A percentile compares a stretch with the other conserved stretches of the same genome.
Conservation (phyloP, 2,888 invertebrate species). For the Ctena decussata region DNA sequence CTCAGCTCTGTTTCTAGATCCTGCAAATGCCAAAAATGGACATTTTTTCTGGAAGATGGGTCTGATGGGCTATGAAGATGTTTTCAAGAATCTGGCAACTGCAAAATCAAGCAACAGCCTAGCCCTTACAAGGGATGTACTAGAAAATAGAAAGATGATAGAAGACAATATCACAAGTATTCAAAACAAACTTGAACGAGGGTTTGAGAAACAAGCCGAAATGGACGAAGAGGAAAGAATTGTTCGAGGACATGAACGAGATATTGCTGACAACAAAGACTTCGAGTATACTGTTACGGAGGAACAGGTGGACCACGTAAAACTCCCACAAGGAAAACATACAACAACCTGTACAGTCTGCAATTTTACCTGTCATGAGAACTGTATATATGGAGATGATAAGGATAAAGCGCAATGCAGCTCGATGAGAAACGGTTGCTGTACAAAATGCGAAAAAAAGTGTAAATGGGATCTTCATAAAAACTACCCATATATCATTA, state of each 20-base stretch:
- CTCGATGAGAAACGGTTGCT: slow-evolving; percentile 54
- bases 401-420: slow-evolving; percentile 62
- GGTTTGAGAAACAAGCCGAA: slow-evolving; percentile 41
- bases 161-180: slow-evolving; percentile 48
- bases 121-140: slow-evolving; percentile 52
- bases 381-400: slow-evolving; percentile 66
- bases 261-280: slow-evolving; percentile 63
- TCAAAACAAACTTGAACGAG: slow-evolving; percentile 37
- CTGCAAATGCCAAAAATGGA: slow-evolving; percentile 21
- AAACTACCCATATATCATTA: slow-evolving; percentile 43
- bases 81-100: slow-evolving; percentile 33
- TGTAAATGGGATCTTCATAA: slow-evolving; percentile 56
- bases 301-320: slow-evolving; percentile 39
- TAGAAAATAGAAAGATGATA: slow-evolving; percentile 40
- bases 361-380: slow-evolving; percentile 72
- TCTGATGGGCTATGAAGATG: slow-evolving; percentile 35
- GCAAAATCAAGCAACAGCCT: slow-evolving; percentile 52
- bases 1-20: slow-evolving; percentile 57
- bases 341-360: slow-evolving; percentile 74
- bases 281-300: slow-evolving; percentile 66
- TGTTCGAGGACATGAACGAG: slow-evolving; percentile 40
- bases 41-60: slow-evolving; percentile 63
- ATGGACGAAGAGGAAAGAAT: slow-evolving; percentile 41
- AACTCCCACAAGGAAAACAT: slow-evolving; percentile 41
- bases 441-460: slow-evolving; percentile 45